These are phyloP conservation scores for Drosophila jambulina DNA, from an alignment of 1,140 invertebrate species.

Conservation along the genomic window DNA sequence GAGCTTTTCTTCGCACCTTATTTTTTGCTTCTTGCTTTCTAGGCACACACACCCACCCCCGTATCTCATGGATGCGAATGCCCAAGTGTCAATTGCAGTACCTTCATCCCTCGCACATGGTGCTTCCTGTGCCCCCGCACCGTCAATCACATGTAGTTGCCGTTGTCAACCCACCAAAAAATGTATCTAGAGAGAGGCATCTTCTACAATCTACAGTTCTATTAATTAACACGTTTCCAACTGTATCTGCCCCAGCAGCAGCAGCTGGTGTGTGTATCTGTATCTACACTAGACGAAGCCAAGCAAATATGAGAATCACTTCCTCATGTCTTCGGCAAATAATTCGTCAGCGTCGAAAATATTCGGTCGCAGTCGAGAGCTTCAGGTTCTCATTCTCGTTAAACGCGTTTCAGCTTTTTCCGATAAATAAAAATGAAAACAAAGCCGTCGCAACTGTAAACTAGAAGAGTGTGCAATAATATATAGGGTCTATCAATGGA, in stretches of 20 bases:
- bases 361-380: slow-evolving; percentile 2
- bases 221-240: slow-evolving; percentile 44
- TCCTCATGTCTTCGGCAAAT: slow-evolving; percentile 58
- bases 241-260: slow-evolving; percentile 26
- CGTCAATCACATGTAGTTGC: slow-evolving; percentile 14
- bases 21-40: no score
- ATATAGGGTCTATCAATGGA: slow-evolving; percentile 1
- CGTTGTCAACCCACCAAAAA: slow-evolving; percentile 14
- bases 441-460: neutral
- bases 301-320: slow-evolving; percentile 41
- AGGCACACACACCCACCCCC: neutral
- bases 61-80: slow-evolving; percentile 1
- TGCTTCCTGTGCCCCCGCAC: neutral
- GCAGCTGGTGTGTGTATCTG: slow-evolving; percentile 23
- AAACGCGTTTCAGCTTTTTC: slow-evolving; percentile 31
- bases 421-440: slow-evolving; percentile 23
- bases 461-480: neutral
- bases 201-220: slow-evolving; percentile 39
- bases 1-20: slow-evolving; percentile 6
- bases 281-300: slow-evolving; percentile 12
- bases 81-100: slow-evolving; percentile 20
- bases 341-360: slow-evolving; percentile 34
- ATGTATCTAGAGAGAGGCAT: slow-evolving; percentile 18
- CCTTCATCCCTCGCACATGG: slow-evolving; percentile 21
- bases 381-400: slow-evolving; percentile 27